Percentiles rank a stretch among this genome's conserved stretches.
Conservation (phyloP, 2,888 invertebrate species). For the Cantharis flavilabris region DNA sequence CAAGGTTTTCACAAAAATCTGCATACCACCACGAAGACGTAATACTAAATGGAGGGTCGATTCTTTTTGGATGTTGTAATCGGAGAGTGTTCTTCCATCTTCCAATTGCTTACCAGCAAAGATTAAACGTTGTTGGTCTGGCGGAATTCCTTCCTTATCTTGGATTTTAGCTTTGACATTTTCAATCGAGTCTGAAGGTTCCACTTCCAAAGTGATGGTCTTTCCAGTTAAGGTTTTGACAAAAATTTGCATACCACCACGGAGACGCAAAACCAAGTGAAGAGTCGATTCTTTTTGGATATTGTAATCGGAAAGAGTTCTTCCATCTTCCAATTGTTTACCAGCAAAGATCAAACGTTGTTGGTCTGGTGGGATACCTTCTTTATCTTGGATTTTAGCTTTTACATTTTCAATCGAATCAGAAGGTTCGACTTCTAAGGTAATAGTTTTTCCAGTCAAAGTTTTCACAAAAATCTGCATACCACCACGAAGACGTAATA, state of each 20-base stretch:
- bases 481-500: conserved; percentile 89
- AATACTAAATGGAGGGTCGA: background rate
- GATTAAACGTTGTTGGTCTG: background rate
- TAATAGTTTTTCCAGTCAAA: background rate
- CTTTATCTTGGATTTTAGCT: background rate
- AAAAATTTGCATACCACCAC: background rate
- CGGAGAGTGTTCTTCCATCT: background rate
- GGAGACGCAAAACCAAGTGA: background rate
- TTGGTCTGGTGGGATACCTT: background rate
- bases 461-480: conserved; percentile 85
- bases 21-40: background rate
- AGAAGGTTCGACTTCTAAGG: background rate
- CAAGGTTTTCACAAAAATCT: background rate
- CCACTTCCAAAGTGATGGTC: background rate
- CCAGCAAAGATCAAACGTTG: background rate
- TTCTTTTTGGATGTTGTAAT: background rate
- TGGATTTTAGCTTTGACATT: background rate
- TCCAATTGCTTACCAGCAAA: background rate
- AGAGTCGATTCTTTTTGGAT: background rate
- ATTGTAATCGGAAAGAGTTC: background rate
- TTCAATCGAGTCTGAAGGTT: background rate
- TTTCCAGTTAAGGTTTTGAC: background rate
- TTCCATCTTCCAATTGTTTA: background rate
- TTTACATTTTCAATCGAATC: background rate
- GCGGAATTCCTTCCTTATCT: background rate